Evolutionary conservation across 2,797 vertebrate species (phyloP).

Genomic region (Hephaestus fuliginosus): DNA sequence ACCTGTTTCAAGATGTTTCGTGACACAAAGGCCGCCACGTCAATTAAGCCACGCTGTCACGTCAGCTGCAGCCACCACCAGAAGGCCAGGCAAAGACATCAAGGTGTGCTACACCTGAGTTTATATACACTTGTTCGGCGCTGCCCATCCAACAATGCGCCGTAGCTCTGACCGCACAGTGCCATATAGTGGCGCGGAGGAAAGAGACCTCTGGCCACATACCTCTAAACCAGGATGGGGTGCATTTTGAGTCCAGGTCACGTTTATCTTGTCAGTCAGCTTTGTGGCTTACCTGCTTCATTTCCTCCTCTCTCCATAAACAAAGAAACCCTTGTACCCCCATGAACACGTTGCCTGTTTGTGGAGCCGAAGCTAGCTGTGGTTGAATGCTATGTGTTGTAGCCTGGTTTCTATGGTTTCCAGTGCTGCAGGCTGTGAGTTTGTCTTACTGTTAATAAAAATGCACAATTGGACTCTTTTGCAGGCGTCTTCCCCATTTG

Average conservation of each 20-base stretch:
- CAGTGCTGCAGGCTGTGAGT: conserved; percentile 17
- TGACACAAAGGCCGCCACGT: too few relatives aligned
- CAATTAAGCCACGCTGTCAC: too few relatives aligned
- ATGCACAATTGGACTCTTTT: conserved; percentile 46
- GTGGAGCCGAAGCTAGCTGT: conserved; percentile 12
- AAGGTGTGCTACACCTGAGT: too few relatives aligned
- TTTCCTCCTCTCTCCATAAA: conserved; percentile 38
- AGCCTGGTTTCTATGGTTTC: conserved; percentile 46
- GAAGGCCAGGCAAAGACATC: too few relatives aligned
- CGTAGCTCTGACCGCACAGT: too few relatives aligned
- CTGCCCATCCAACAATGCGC: too few relatives aligned
- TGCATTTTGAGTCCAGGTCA: background rate
- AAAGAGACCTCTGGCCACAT: too few relatives aligned
- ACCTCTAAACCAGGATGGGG: background rate
- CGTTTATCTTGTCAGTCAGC: conserved; percentile 22
- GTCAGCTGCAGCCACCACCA: too few relatives aligned
- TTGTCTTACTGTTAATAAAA: conserved; percentile 39
- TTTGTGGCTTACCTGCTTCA: conserved; percentile 30
- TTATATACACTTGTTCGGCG: too few relatives aligned
- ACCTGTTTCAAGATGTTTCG: too few relatives aligned
- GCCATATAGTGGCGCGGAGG: too few relatives aligned
- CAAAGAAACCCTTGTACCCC: conserved; percentile 52
- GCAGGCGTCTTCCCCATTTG: conserved; percentile 82
- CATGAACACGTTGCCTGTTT: conserved; percentile 19
- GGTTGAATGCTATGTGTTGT: conserved; percentile 31